Conservation (phyloP, 2,797 vertebrate species). For the Loris lydekkerianus region DNA sequence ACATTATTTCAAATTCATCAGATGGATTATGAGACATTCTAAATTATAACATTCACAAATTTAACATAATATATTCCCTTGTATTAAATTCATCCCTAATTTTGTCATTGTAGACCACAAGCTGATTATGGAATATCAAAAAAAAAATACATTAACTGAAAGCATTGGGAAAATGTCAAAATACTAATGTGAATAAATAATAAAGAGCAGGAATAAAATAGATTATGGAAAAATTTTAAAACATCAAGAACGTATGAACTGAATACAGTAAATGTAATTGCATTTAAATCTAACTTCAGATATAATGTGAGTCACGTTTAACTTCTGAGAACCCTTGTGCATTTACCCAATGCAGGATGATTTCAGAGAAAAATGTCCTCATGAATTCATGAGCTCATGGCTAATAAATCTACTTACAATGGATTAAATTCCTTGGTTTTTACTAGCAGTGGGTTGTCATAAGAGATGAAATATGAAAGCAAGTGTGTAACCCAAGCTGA, state of each 20-base stretch:
- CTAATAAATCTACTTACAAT: background rate
- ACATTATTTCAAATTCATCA: constrained; percentile 19
- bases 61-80: background rate
- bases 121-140: constrained; percentile 22
- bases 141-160: background rate
- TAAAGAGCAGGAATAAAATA: background rate
- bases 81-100: constrained; percentile 63
- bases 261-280: background rate
- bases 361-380: background rate
- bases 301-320: background rate
- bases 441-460: background rate
- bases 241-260: background rate
- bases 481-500: background rate
- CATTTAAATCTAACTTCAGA: constrained; percentile 28
- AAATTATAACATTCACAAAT: constrained; percentile 1
- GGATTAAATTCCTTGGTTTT: constrained; percentile 17
- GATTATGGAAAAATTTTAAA: background rate
- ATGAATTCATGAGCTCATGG: background rate
- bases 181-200: constrained; percentile 3
- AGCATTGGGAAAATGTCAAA: background rate
- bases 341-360: background rate
- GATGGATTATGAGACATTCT: background rate
- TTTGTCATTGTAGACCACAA: constrained; percentile 35
- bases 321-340: background rate
- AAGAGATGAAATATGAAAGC: constrained; percentile 20